Base-by-base conservation (phyloP, 2,113 vertebrate species). In the Nasalis larvatus region DNA sequence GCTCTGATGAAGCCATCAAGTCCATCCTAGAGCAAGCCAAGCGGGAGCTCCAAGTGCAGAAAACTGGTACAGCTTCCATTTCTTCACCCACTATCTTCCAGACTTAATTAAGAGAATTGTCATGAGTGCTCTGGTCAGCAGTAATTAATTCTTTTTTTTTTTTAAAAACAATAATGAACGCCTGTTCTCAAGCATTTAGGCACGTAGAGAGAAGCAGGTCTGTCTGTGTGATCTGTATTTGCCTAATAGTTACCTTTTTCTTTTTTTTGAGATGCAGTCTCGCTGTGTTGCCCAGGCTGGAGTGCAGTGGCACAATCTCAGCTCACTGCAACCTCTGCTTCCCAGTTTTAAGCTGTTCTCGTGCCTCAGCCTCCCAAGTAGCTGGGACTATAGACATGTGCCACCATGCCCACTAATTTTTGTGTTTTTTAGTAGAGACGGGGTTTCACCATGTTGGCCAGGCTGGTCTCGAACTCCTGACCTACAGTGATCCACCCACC, bases 21-120 rank as follows among this genome's bases (percentile, higher is more conserved):
- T 99, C 99, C 95, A 99, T 99, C 98, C 99, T 99, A 14, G 99
- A 99, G 91, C 99, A 99, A 99, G 99, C 99, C 98, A 99, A 99
- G 98, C 99, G 99, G 99, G 99, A 99, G 98, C 99, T 99, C 97
- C 99, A 99, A 99, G 99, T 99, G 98, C 99, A 99, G 98, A 99
- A 99, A 99, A 99, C 99, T 87, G 99, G 99, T 99, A 98, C 21
- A 85, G 86, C 84, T 69, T 35, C 52, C 40, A 8, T 56, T 37
- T 90, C 92, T 47, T 63, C 47, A 30, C 66, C 82, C 81, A 42
- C 96, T 94, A 69, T 80, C 78, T 93, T 69, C 90, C 97, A 78
- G 4, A 74, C 89, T 83, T 95, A 96, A 97, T 98, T 98, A 93
- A 97, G 95, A 95, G 95, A 97, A 93, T 77, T 94, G 35, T 97